phyloP scores from a whole-genome alignment of 92 coral and sea anemone species.

The Porites lobata region DNA sequence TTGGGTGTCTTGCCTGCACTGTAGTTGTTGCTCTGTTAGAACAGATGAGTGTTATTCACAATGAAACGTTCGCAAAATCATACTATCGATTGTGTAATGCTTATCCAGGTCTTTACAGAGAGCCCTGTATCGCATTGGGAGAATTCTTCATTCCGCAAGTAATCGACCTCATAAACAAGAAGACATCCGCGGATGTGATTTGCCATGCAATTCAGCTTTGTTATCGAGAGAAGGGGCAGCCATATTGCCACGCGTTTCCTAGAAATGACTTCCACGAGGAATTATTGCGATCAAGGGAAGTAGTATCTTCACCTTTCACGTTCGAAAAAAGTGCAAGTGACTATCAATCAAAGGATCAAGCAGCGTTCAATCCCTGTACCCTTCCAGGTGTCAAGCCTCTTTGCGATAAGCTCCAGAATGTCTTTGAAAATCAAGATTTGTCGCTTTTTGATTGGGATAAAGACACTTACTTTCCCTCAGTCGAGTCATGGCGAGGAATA shows the following conservation, averaged over 20 bases:
- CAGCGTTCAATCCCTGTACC: slow-evolving; percentile 80
- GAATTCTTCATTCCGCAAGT: slow-evolving; percentile 76
- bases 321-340: slow-evolving; percentile 5
- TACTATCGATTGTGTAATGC: slow-evolving; percentile 77
- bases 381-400: slow-evolving; percentile 77
- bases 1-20: slow-evolving; percentile 85
- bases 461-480: slow-evolving; percentile 78
- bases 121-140: slow-evolving; percentile 82
- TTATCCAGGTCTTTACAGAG: slow-evolving; percentile 63
- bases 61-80: slow-evolving; percentile 82
- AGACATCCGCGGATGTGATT: slow-evolving; percentile 89
- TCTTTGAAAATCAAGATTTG: slow-evolving; percentile 65
- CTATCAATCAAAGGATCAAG: not conserved
- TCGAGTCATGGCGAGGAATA: slow-evolving; percentile 78
- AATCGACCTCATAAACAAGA: slow-evolving; percentile 59
- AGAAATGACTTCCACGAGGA: slow-evolving; percentile 56
- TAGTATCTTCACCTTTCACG: not conserved
- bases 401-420: slow-evolving; percentile 68
- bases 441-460: slow-evolving; percentile 87
- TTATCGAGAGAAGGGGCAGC: slow-evolving; percentile 86
- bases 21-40: slow-evolving; percentile 87
- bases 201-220: slow-evolving; percentile 85
- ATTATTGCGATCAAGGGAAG: slow-evolving; percentile 21
- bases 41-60: slow-evolving; percentile 84
- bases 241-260: slow-evolving; percentile 92